Conservation (phyloP, 2,888 invertebrate genomes). For the Sturmia bella region DNA sequence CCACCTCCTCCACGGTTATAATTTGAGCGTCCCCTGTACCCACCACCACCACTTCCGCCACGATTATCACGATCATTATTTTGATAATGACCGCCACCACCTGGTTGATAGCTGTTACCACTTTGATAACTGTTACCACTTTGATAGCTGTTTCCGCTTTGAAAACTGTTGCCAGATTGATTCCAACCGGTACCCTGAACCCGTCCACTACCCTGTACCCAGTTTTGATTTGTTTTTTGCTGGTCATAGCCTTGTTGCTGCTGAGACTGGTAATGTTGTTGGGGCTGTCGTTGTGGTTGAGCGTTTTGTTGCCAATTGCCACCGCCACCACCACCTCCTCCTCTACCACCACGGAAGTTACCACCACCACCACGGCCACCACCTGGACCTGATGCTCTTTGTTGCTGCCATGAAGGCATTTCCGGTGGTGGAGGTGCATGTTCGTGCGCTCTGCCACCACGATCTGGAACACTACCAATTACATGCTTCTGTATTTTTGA, state of each 20-base stretch:
- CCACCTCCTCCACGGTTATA: slow-evolving; percentile 70
- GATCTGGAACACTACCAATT: slow-evolving; percentile 95
- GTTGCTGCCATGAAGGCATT: slow-evolving; percentile 97
- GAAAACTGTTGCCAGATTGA: slow-evolving; percentile 73
- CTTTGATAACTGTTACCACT: slow-evolving; percentile 63
- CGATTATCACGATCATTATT: slow-evolving; percentile 37
- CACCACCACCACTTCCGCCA: slow-evolving; percentile 56
- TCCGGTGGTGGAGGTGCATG: slow-evolving; percentile 97
- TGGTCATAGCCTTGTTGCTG: slow-evolving; percentile 30
- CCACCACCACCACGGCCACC: slow-evolving; percentile 79
- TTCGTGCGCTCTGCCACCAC: slow-evolving; percentile 96
- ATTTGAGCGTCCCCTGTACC: slow-evolving; percentile 70
- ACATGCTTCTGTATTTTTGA: slow-evolving; percentile 93
- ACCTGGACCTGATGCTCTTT: slow-evolving; percentile 83
- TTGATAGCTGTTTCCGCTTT: slow-evolving; percentile 24
- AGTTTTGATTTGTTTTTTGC: slow-evolving; percentile 73
- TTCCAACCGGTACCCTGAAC: slow-evolving; percentile 81
- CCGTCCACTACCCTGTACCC: slow-evolving; percentile 79
- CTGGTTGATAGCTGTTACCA: background rate
- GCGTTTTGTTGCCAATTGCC: slow-evolving; percentile 73
- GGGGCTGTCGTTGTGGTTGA: slow-evolving; percentile 66
- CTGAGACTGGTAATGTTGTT: slow-evolving; percentile 71
- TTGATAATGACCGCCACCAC: slow-evolving; percentile 60
- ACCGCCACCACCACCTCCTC: slow-evolving; percentile 73
- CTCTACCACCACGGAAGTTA: slow-evolving; percentile 77